phyloP scores from a whole-genome alignment of 2,113 vertebrate genomes.

The Leiothrix lutea region DNA sequence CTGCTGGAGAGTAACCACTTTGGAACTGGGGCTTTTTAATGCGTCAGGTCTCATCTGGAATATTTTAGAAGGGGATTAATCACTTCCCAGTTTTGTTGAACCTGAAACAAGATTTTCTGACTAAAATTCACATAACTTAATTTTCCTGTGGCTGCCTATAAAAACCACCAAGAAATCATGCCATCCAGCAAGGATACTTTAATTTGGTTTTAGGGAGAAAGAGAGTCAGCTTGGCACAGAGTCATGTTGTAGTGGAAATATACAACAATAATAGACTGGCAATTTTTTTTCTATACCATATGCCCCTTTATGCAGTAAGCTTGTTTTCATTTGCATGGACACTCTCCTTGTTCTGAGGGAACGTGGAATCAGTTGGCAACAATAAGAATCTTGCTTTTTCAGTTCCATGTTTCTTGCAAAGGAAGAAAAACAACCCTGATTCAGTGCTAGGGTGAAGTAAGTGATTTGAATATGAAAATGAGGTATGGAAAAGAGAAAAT shows the following conservation, averaged over 20 bases:
- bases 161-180: constrained; percentile 48
- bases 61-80: constrained; percentile 62
- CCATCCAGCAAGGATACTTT: constrained; percentile 21
- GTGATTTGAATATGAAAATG: neutral
- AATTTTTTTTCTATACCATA: neutral
- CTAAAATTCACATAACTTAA: constrained; percentile 42
- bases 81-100: constrained; percentile 62
- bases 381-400: neutral
- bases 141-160: constrained; percentile 46
- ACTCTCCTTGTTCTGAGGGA: neutral
- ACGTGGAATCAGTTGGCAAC: neutral
- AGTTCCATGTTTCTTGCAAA: neutral
- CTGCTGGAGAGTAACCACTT: neutral
- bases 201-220: constrained; percentile 32
- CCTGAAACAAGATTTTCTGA: constrained; percentile 42
- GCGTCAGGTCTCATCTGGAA: constrained; percentile 43
- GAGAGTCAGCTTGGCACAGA: constrained; percentile 15
- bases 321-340: neutral
- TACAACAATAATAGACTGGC: neutral
- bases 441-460: neutral
- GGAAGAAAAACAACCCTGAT: neutral
- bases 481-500: neutral
- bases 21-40: neutral
- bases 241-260: constrained; percentile 8
- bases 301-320: neutral